Conservation (phyloP, 2,797 vertebrate species). For the Halcyon smyrnensis region DNA sequence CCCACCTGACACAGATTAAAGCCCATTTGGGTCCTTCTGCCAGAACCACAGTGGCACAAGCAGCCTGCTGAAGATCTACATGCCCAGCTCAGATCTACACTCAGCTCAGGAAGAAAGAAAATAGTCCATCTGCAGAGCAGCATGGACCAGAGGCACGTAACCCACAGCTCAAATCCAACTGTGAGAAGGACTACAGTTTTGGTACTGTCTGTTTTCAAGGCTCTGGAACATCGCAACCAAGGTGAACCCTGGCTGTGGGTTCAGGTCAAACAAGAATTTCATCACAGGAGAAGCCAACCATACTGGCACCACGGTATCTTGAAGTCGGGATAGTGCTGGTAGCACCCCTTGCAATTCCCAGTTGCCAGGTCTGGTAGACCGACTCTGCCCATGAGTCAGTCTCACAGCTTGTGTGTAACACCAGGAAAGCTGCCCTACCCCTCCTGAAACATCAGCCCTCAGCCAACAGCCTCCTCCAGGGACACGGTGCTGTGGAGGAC, state of each 20-base stretch:
- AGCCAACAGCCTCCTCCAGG: not conserved
- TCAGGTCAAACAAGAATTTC: not conserved
- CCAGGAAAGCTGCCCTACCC: no score
- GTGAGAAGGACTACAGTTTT: not conserved
- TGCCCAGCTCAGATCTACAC: not conserved
- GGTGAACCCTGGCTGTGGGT: not conserved
- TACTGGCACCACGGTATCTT: not conserved
- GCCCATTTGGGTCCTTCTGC: not conserved
- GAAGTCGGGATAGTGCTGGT: not conserved
- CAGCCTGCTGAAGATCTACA: not conserved
- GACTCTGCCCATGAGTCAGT: no score
- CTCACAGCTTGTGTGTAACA: not conserved
- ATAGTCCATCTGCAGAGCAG: not conserved
- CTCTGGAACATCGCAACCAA: not conserved
- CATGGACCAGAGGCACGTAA: not conserved
- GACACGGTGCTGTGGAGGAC: not conserved
- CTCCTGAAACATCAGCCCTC: not conserved
- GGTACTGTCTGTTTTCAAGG: no score
- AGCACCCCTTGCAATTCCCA: not conserved
- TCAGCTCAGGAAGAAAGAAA: not conserved
- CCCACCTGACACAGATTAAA: not conserved
- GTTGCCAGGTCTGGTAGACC: not conserved
- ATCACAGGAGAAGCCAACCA: not conserved
- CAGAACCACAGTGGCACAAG: not conserved
- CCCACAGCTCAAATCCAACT: not conserved